These are phyloP conservation scores for Drosophila setosimentum DNA, from an alignment of 2,888 invertebrate species.

Conservation along the genomic window DNA sequence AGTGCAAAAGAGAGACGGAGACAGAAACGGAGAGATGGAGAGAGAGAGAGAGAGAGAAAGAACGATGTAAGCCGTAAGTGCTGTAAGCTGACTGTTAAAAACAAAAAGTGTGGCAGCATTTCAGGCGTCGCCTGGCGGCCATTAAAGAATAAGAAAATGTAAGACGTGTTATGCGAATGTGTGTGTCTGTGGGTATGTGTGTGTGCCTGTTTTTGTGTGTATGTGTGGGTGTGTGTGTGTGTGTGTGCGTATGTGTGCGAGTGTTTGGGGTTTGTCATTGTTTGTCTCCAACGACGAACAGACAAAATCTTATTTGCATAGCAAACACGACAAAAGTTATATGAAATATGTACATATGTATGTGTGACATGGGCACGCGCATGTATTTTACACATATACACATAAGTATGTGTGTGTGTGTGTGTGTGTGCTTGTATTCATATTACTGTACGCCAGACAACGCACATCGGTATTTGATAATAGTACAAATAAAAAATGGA, in stretches of 20 bases:
- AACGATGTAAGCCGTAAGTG: not conserved
- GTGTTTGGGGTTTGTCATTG: constrained; percentile 21
- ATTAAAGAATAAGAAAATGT: constrained; percentile 31
- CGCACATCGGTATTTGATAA: constrained; percentile 39
- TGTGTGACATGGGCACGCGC: constrained; percentile 26
- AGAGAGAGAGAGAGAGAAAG: not conserved
- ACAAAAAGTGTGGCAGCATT: constrained; percentile 42
- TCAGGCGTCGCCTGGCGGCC: constrained; percentile 39
- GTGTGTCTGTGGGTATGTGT: constrained; percentile 3
- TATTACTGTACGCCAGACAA: constrained; percentile 55
- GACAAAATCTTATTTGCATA: constrained; percentile 61
- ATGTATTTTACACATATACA: constrained; percentile 21
- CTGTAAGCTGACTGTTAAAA: constrained; percentile 5
- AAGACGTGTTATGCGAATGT: constrained; percentile 15
- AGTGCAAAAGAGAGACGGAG: not conserved
- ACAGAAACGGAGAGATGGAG: not conserved
- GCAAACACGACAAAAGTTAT: constrained; percentile 16
- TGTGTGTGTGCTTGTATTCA: constrained; percentile 25
- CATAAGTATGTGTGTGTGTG: constrained; percentile 25
- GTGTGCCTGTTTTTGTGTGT: not conserved
- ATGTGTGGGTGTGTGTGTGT: constrained; percentile 1
- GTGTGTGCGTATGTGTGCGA: constrained; percentile 5
- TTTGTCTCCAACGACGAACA: constrained; percentile 41
- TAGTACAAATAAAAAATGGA: constrained; percentile 58
- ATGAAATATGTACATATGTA: not conserved